These are phyloP conservation scores for Coregonus clupeaformis DNA, from an alignment of 2,113 vertebrate genomes.

Conservation along the genomic window DNA sequence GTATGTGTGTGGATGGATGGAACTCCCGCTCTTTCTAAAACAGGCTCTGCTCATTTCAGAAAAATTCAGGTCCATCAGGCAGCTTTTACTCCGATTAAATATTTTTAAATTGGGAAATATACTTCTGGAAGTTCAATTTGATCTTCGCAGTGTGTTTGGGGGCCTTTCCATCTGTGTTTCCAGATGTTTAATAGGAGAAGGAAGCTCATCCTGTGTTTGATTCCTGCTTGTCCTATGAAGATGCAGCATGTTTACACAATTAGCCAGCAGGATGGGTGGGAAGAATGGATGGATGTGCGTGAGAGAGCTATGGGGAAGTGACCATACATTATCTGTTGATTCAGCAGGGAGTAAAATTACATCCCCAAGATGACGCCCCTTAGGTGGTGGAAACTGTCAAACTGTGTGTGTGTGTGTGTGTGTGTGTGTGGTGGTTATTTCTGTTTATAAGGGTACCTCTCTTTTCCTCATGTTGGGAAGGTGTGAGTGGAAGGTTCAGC, in stretches of 20 bases:
- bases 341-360: too few relatives aligned
- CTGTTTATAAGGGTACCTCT: not conserved
- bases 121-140: not conserved
- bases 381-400: not conserved
- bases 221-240: not conserved
- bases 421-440: conserved; percentile 2
- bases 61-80: not conserved
- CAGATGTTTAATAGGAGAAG: not conserved
- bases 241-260: not conserved
- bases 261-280: conserved; percentile 1
- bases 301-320: too few relatives aligned
- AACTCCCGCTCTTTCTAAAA: not conserved
- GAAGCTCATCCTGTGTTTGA: conserved; percentile 9
- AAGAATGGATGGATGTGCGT: not conserved
- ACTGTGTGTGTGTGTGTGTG: too few relatives aligned
- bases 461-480: not conserved
- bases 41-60: not conserved
- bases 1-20: too few relatives aligned
- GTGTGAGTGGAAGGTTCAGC: not conserved
- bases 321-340: too few relatives aligned
- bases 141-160: not conserved
- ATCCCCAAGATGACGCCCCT: not conserved
- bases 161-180: not conserved
- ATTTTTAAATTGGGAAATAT: not conserved
- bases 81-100: not conserved